phyloP scores from a whole-genome alignment of 2,113 vertebrate genomes.

The Bubo bubo region DNA sequence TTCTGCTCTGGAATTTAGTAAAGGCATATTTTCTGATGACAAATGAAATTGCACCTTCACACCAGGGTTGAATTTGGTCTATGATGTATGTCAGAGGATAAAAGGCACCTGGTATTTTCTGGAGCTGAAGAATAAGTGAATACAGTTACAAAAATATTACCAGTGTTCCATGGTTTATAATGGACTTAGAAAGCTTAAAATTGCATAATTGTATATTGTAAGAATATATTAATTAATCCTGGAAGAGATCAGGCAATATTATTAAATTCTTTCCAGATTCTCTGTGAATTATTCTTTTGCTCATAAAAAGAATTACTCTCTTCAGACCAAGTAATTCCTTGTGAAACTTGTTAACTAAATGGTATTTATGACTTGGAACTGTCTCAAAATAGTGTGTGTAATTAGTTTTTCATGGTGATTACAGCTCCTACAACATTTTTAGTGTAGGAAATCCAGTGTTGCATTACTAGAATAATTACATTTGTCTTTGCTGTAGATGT shows the following conservation, averaged over 20 bases:
- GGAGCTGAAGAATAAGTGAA: neutral
- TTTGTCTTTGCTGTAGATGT: neutral
- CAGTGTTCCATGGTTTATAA: neutral
- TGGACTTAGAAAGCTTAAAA: neutral
- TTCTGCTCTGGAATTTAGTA: neutral
- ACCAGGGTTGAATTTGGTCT: neutral
- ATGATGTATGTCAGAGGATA: neutral
- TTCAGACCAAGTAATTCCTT: neutral
- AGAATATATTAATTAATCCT: neutral
- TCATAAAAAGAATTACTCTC: neutral
- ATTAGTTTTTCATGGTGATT: neutral
- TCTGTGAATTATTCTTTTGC: neutral
- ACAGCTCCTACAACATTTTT: neutral
- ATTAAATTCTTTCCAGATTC: conserved; percentile 17
- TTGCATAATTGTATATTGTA: neutral
- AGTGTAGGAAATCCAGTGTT: neutral
- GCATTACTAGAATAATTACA: neutral
- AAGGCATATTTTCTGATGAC: neutral
- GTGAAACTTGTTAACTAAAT: neutral
- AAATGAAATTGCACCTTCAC: neutral
- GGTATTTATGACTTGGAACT: neutral
- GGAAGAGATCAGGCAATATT: neutral
- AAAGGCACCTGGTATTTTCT: neutral
- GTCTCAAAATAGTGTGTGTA: neutral
- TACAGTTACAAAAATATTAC: neutral